These are phyloP conservation scores for Lepidurus packardi DNA, from an alignment of 1,140 invertebrate species.

Conservation along the genomic window DNA sequence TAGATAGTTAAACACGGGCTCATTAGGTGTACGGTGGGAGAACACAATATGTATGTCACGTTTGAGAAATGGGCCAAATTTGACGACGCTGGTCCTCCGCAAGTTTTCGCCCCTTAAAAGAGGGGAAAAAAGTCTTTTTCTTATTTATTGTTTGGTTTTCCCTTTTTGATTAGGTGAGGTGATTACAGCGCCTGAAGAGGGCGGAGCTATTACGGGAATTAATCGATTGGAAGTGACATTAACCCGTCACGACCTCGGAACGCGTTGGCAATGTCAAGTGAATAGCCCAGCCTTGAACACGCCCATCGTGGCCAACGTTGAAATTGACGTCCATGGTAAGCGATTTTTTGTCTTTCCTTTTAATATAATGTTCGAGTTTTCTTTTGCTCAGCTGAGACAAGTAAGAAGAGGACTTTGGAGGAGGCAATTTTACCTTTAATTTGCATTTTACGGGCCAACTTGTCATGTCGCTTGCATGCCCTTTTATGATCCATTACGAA, in stretches of 20 bases:
- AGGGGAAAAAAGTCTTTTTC: neutral
- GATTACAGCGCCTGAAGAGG: slow-evolving; percentile 41
- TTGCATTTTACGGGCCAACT: slow-evolving; percentile 27
- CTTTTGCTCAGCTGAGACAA: neutral
- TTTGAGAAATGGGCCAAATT: too few relatives aligned
- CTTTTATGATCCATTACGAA: neutral
- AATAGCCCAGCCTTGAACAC: slow-evolving; percentile 37
- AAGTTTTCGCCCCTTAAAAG: neutral
- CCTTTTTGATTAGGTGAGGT: slow-evolving; percentile 42
- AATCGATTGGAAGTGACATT: slow-evolving; percentile 61
- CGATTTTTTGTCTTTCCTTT: neutral
- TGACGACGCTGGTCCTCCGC: neutral
- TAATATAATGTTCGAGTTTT: neutral
- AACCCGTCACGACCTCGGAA: slow-evolving; percentile 66
- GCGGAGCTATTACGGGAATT: slow-evolving; percentile 57
- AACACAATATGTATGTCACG: too few relatives aligned
- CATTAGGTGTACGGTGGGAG: too few relatives aligned
- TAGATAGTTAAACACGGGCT: too few relatives aligned
- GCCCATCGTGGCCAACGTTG: slow-evolving; percentile 47
- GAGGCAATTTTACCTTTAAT: neutral
- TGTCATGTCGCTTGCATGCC: slow-evolving; percentile 31
- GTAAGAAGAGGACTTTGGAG: too few relatives aligned
- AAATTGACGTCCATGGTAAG: slow-evolving; percentile 74
- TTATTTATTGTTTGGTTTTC: slow-evolving; percentile 30
- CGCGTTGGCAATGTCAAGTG: slow-evolving; percentile 64